Evolutionary conservation across 2,797 vertebrate species (phyloP).

Genomic region (Melanogrammus aeglefinus): DNA sequence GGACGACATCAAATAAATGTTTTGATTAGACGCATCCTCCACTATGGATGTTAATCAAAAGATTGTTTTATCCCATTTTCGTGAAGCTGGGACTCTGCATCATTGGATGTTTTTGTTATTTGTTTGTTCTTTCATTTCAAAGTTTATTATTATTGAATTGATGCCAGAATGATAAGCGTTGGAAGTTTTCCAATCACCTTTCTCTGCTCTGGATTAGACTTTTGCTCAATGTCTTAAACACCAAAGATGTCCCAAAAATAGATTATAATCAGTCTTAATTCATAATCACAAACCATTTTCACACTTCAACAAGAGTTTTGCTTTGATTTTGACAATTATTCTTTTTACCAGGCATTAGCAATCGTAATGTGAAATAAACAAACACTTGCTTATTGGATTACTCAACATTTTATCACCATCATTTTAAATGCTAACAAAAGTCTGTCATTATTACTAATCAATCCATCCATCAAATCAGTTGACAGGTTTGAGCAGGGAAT

Average conservation of each 20-base stretch:
- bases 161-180: slow-evolving; percentile 42
- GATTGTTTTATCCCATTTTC: not conserved
- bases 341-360: not conserved
- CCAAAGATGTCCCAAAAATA: not conserved
- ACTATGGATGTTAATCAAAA: slow-evolving; percentile 24
- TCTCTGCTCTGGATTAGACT: not conserved
- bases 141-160: slow-evolving; percentile 47
- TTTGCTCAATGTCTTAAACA: not conserved
- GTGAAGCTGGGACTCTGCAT: not conserved
- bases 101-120: slow-evolving; percentile 10
- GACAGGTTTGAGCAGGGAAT: not conserved
- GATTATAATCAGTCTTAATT: not conserved
- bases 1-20: slow-evolving; percentile 32
- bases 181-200: slow-evolving; percentile 32
- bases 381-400: not conserved
- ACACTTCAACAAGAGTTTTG: not conserved
- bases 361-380: not conserved
- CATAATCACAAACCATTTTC: not conserved
- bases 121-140: slow-evolving; percentile 3
- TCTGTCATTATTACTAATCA: not conserved
- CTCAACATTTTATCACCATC: not conserved
- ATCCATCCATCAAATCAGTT: not conserved
- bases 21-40: slow-evolving; percentile 42
- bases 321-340: not conserved
- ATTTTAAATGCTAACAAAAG: not conserved